These are phyloP conservation scores for Onychostruthus taczanowskii DNA, from an alignment of 2,113 vertebrate species.

Conservation along the genomic window DNA sequence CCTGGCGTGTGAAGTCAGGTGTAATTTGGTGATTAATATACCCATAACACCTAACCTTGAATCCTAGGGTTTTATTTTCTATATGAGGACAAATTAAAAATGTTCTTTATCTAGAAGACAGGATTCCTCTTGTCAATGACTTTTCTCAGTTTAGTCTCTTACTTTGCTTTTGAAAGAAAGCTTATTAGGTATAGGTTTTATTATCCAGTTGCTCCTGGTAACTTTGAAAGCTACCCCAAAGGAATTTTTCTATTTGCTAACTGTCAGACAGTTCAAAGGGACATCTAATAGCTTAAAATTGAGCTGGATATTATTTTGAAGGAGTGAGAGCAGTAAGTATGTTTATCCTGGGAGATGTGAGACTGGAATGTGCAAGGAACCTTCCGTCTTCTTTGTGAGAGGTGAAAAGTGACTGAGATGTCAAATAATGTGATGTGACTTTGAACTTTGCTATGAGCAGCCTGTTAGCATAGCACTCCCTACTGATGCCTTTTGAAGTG, in stretches of 20 bases:
- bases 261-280: background rate
- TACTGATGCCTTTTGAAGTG: background rate
- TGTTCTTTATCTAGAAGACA: background rate
- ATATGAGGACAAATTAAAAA: background rate
- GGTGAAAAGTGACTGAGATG: background rate
- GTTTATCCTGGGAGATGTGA: background rate
- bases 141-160: background rate
- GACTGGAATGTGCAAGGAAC: background rate
- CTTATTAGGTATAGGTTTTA: background rate
- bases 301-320: background rate
- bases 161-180: background rate
- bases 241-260: background rate
- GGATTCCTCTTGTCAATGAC: background rate
- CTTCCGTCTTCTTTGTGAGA: background rate
- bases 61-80: background rate
- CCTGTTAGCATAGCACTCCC: background rate
- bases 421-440: background rate
- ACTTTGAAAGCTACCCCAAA: background rate
- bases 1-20: background rate
- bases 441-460: background rate
- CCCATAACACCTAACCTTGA: background rate
- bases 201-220: background rate
- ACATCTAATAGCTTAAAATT: background rate
- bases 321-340: background rate
- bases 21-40: background rate